These are phyloP conservation scores for Lycaon pictus DNA, from an alignment of 2,113 vertebrate genomes.

Conservation along the genomic window DNA sequence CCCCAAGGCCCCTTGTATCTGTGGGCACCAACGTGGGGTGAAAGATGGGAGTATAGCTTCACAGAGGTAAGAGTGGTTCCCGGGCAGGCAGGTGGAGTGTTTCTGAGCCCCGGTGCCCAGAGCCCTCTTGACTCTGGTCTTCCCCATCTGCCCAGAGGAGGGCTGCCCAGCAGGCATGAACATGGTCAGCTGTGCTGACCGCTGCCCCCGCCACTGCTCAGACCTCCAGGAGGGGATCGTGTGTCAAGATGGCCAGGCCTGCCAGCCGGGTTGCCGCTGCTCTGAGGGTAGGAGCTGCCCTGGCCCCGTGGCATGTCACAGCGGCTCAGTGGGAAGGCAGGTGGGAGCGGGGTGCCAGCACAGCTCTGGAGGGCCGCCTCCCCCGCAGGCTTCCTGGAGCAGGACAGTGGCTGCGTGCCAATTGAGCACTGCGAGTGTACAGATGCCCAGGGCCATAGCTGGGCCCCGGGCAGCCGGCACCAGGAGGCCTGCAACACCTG, in stretches of 20 bases:
- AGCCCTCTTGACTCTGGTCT: not conserved
- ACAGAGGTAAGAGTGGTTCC: rapidly evolving
- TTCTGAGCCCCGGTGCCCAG: not conserved
- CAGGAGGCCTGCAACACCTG: constrained; percentile 91
- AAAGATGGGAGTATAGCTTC: not conserved
- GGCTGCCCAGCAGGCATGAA: constrained; percentile 90
- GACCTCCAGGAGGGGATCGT: constrained; percentile 92
- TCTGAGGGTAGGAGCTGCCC: constrained; percentile 82
- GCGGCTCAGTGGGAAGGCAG: not conserved
- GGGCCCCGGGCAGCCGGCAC: constrained; percentile 91
- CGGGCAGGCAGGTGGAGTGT: not conserved
- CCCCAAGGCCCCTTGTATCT: not conserved
- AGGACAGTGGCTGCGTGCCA: constrained; percentile 90
- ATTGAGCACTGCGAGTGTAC: constrained; percentile 91
- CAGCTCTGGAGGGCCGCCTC: not conserved
- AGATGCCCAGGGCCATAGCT: constrained; percentile 88
- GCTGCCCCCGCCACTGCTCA: constrained; percentile 91
- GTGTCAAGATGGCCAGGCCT: constrained; percentile 87
- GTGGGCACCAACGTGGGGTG: rapidly evolving
- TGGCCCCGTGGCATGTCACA: rapidly evolving
- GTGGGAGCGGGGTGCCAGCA: rapidly evolving
- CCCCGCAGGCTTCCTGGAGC: constrained; percentile 87
- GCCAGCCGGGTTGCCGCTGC: constrained; percentile 92
- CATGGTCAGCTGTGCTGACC: constrained; percentile 89
- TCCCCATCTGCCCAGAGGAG: constrained; percentile 67